Evolutionary conservation across 2,113 vertebrate genomes (phyloP), one percentile per base, ranked within the genome.

Genomic region (Oryctolagus cuniculus): DNA sequence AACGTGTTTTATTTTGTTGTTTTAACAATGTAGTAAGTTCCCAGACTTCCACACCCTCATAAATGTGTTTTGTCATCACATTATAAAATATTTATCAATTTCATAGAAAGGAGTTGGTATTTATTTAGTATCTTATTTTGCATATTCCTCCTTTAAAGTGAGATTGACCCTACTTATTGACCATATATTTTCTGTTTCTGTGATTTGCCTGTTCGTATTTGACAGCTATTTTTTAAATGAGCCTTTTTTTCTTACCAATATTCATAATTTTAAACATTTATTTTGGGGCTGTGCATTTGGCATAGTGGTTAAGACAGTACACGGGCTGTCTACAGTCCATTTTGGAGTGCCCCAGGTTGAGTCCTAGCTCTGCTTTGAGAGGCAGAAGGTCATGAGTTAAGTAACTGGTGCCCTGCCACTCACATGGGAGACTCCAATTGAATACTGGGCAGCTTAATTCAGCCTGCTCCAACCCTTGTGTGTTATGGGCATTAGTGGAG

Each of bases 31-130:
- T 22, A 69, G 67, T 55, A 77, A 2, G 6, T 49, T 81, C 51
- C 21, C 49, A 69, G 38, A 29, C 70, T 83, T 77, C 44, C 73
- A 15, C 6, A 24, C 9, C 4, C 5, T 78, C 19, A 72, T 27
- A 78, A 63, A 74, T 12, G 16, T n/a, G 75, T 77, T 16, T 2
- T 15, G 2, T 72, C 9, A 63, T 19, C 31, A 69, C 10, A 38
- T 87, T 87, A 75, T 38, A 83, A 83, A 70, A 69, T 67, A 53
- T 70, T 49, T 88, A 21, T 31, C 78, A 83, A 10, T 77, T 92
- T 89, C 25, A 83, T 22, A 44, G 19, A 53, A 36, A 36, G 19
- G 6, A 83, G 38, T 27, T 25, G 24, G 13, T 21, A 67, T 83
- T 69, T 88, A 24, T 63, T 21, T 44, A 51, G 36, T 53, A 69